Conservation (phyloP, 2,797 vertebrate species). For the Phoxinus dragarum region DNA sequence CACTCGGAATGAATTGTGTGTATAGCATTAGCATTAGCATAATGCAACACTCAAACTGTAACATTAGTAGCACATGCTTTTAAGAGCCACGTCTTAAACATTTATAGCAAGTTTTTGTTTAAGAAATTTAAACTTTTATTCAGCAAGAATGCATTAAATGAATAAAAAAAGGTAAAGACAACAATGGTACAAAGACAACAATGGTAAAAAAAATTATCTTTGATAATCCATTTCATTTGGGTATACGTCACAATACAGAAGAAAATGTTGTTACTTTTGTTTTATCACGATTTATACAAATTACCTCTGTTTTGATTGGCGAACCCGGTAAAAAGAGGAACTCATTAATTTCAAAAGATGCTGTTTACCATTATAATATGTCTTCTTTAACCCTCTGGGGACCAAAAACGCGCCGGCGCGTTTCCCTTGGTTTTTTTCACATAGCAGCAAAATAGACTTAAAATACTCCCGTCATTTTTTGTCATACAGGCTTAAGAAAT, state of each 20-base stretch:
- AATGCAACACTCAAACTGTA: neutral
- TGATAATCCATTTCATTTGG: neutral
- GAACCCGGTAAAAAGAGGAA: neutral
- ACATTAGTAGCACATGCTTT: neutral
- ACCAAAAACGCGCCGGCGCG: too few relatives aligned
- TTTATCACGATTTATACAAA: neutral
- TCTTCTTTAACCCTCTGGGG: too few relatives aligned
- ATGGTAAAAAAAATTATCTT: too few relatives aligned
- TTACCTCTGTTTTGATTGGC: neutral
- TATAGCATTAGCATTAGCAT: constrained; percentile 8
- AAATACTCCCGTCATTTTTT: too few relatives aligned
- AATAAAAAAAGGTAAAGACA: too few relatives aligned
- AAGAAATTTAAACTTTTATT: neutral
- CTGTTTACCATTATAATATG: neutral
- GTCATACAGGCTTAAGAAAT: too few relatives aligned
- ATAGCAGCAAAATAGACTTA: too few relatives aligned
- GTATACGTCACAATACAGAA: neutral
- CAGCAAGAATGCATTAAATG: too few relatives aligned
- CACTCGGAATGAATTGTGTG: neutral
- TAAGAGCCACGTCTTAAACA: neutral
- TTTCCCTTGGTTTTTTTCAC: too few relatives aligned
- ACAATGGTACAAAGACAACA: too few relatives aligned
- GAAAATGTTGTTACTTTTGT: neutral
- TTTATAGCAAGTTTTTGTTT: neutral
- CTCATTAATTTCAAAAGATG: neutral